phyloP scores from a whole-genome alignment of 2,113 vertebrate genomes.

The Serinus canaria region DNA sequence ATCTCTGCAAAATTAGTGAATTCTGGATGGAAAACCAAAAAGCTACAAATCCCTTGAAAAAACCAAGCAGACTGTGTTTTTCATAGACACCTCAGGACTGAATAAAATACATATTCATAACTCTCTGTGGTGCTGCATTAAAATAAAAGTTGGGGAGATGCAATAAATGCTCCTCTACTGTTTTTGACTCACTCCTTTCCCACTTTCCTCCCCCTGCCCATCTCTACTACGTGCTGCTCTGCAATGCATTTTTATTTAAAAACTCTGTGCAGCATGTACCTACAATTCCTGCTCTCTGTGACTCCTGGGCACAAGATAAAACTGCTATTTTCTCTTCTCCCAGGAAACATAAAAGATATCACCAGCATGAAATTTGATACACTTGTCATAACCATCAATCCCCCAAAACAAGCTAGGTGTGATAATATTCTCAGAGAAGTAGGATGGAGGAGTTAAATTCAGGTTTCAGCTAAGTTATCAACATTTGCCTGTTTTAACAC shows the following conservation, averaged over 20 bases:
- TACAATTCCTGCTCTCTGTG: constrained; percentile 39
- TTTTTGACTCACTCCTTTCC: constrained; percentile 11
- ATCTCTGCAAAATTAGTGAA: constrained; percentile 58
- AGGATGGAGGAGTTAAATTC: constrained; percentile 16
- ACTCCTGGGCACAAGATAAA: constrained; percentile 55
- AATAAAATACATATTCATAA: constrained; percentile 69
- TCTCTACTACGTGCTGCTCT: background rate
- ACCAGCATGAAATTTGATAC: constrained; percentile 54
- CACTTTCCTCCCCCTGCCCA: background rate
- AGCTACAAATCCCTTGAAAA: constrained; percentile 3
- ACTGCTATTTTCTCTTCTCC: constrained; percentile 64
- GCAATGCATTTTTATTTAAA: constrained; percentile 59
- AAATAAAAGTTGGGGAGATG: constrained; percentile 52
- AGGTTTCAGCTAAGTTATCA: background rate
- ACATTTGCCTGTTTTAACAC: background rate
- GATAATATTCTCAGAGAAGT: constrained; percentile 37
- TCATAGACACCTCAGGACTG: constrained; percentile 55
- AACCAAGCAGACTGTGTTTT: constrained; percentile 9
- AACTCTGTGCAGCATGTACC: background rate
- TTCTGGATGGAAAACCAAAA: constrained; percentile 58
- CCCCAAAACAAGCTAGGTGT: constrained; percentile 36
- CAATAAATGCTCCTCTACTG: constrained; percentile 40
- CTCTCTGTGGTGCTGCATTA: constrained; percentile 5
- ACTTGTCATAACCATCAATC: constrained; percentile 49
- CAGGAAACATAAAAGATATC: constrained; percentile 62